Conservation (phyloP, 2,113 vertebrate genomes). For the Nansenia antarctica region DNA sequence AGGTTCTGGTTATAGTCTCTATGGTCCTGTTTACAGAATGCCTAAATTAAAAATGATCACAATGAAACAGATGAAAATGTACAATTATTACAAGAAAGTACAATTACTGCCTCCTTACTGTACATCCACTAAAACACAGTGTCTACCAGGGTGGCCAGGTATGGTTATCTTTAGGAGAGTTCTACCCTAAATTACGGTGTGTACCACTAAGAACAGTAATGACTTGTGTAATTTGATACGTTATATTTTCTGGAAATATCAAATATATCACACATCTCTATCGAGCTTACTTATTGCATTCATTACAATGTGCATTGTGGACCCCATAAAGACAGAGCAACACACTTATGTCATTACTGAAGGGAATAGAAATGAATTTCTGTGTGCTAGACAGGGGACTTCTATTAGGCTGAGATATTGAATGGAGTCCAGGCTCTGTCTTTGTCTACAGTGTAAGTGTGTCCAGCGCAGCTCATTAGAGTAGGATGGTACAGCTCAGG, state of each 20-base stretch:
- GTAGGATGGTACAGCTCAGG: slow-evolving; percentile 55
- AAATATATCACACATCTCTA: slow-evolving; percentile 17
- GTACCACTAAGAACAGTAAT: slow-evolving; percentile 9
- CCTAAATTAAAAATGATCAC: too few species aligned
- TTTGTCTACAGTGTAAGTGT: slow-evolving; percentile 59
- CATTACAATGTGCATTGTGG: slow-evolving; percentile 46
- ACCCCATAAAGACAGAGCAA: slow-evolving; percentile 37
- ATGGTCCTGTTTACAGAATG: too few species aligned
- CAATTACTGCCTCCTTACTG: not conserved
- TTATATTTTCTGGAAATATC: not conserved
- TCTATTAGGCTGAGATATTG: slow-evolving; percentile 65
- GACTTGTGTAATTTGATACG: not conserved
- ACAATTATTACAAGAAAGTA: not conserved
- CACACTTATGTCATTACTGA: slow-evolving; percentile 55
- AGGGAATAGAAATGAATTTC: slow-evolving; percentile 67
- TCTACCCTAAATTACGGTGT: too few species aligned
- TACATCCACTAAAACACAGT: too few species aligned
- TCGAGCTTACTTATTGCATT: slow-evolving; percentile 55
- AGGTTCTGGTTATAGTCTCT: too few species aligned
- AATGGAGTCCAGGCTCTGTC: slow-evolving; percentile 70
- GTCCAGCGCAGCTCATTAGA: slow-evolving; percentile 73
- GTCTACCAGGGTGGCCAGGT: not conserved
- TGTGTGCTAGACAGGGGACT: slow-evolving; percentile 67
- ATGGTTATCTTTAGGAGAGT: not conserved
- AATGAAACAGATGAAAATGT: slow-evolving; percentile 20